Conservation (phyloP, 92 coral and sea anemone genomes). For the Zoanthus sociatus region DNA sequence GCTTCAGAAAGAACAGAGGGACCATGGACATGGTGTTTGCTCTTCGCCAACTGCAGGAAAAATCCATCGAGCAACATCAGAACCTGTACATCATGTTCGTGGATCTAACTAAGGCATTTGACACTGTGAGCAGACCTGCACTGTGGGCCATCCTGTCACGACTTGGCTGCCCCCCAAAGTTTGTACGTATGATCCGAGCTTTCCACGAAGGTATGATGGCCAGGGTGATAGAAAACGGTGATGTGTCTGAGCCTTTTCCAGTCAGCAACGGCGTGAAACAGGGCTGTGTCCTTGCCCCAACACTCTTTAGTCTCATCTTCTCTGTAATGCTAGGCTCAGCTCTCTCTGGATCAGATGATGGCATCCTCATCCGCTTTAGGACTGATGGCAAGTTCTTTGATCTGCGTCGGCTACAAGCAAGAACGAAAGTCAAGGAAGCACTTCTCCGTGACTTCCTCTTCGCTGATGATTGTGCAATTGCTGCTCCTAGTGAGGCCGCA, state of each 20-base stretch:
- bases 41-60: too few relatives aligned
- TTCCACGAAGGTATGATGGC: background rate
- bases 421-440: background rate
- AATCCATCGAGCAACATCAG: too few relatives aligned
- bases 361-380: too few relatives aligned
- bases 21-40: too few relatives aligned
- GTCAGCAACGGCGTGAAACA: background rate
- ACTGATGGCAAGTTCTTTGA: too few relatives aligned
- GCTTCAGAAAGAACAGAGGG: too few relatives aligned
- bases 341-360: too few relatives aligned
- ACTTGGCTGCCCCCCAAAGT: slow-evolving; percentile 9
- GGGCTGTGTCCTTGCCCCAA: background rate
- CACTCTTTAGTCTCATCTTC: slow-evolving; percentile 10
- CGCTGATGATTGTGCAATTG: too few relatives aligned
- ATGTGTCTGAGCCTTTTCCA: background rate
- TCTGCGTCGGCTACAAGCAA: too few relatives aligned
- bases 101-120: too few relatives aligned
- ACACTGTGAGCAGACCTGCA: too few relatives aligned
- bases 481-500: background rate
- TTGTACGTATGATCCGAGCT: slow-evolving; percentile 5
- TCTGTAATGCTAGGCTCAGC: background rate
- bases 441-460: background rate
- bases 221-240: slow-evolving; percentile 9
- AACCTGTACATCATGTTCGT: too few relatives aligned
- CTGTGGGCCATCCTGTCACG: background rate